These are phyloP conservation scores for Polyommatus iphigenia DNA, from an alignment of 2,888 invertebrate genomes.

Conservation along the genomic window DNA sequence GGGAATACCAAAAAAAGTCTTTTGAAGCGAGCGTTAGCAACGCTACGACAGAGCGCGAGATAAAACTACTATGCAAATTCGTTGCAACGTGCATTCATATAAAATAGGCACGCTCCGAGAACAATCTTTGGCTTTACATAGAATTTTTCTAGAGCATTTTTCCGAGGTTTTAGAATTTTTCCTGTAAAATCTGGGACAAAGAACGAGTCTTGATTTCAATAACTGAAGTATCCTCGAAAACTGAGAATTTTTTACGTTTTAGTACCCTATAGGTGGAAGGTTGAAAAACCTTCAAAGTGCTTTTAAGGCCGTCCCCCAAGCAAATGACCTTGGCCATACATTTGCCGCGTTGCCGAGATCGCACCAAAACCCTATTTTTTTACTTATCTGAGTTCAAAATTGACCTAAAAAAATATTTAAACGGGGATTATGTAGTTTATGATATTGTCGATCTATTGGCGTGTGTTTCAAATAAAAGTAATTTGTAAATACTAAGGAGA, in stretches of 20 bases:
- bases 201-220: not conserved
- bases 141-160: conserved; percentile 14
- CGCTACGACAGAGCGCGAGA: not conserved
- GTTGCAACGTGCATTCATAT: conserved; percentile 21
- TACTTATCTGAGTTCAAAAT: too few species aligned
- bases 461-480: too few species aligned
- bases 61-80: conserved; percentile 24
- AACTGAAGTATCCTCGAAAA: not conserved
- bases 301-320: too few species aligned
- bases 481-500: too few species aligned
- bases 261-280: not conserved
- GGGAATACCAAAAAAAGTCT: not conserved
- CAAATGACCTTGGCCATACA: too few species aligned
- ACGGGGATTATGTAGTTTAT: too few species aligned
- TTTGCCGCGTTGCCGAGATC: too few species aligned
- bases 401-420: too few species aligned
- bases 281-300: not conserved
- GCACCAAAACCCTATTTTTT: too few species aligned
- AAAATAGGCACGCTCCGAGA: conserved; percentile 10
- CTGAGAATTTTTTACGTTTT: not conserved
- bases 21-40: not conserved
- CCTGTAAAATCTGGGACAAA: not conserved
- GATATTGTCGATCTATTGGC: too few species aligned
- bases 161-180: conserved; percentile 12
- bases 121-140: conserved; percentile 21